phyloP scores from a whole-genome alignment of 2,888 invertebrate genomes.

The Andrena hattorfiana region DNA sequence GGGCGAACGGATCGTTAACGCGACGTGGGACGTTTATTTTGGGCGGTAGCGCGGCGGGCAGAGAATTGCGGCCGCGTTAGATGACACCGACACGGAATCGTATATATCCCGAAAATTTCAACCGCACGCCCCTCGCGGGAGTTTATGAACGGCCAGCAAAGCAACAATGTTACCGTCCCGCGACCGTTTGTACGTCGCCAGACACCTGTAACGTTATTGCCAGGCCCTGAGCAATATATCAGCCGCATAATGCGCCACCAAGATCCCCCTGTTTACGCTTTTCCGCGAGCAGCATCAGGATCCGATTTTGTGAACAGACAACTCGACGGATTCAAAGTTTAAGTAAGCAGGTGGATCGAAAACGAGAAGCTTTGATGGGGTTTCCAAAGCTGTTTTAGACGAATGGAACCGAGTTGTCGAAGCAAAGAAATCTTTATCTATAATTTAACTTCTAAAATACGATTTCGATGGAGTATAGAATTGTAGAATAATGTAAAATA shows the following conservation, averaged over 20 bases:
- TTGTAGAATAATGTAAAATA: no score
- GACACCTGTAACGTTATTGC: constrained; percentile 37
- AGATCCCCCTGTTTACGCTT: background rate
- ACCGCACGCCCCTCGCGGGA: constrained; percentile 16
- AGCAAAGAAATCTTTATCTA: background rate
- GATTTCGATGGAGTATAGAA: background rate
- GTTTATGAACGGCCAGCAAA: constrained; percentile 31
- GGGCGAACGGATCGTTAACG: background rate
- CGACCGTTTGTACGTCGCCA: constrained; percentile 5
- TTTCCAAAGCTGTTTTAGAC: no score
- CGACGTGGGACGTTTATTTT: background rate
- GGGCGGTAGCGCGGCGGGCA: background rate
- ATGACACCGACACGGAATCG: constrained; percentile 9
- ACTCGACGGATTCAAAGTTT: no score
- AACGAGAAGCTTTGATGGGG: no score
- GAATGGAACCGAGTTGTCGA: no score
- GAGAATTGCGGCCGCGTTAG: background rate
- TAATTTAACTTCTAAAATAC: background rate
- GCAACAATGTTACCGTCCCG: constrained; percentile 28
- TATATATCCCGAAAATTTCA: constrained; percentile 41
- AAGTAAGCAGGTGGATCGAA: no score
- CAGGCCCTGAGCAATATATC: constrained; percentile 16
- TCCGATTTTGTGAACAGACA: background rate
- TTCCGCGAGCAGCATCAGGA: background rate
- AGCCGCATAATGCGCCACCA: constrained; percentile 7